Percentiles rank a stretch among this genome's conserved stretches.
phyloP scores from a whole-genome alignment of 1,140 invertebrate species.

The Archivesica marissinica region DNA sequence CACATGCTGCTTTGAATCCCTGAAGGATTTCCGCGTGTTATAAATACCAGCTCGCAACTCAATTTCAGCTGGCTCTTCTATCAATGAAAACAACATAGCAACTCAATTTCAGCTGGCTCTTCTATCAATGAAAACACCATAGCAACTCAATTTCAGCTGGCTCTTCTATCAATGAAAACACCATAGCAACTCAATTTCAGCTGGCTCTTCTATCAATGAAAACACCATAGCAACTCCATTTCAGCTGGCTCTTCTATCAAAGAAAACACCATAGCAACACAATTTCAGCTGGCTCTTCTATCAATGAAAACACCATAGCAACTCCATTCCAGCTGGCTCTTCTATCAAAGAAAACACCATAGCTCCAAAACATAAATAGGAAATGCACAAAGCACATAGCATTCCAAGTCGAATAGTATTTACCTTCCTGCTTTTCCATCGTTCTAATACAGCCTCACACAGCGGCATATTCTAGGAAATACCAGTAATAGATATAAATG shows the following conservation, averaged over 20 bases:
- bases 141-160: too few relatives aligned
- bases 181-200: too few relatives aligned
- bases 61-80: background rate
- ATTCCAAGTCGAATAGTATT: background rate
- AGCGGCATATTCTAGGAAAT: too few relatives aligned
- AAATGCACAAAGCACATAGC: background rate
- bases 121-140: too few relatives aligned
- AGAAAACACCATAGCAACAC: conserved; percentile 43
- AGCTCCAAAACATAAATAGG: conserved; percentile 40
- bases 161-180: too few relatives aligned
- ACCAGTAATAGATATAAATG: too few relatives aligned
- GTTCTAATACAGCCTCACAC: background rate
- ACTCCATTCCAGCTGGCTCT: too few relatives aligned
- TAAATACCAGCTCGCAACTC: background rate
- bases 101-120: too few relatives aligned
- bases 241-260: background rate
- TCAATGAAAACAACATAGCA: too few relatives aligned
- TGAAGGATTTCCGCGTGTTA: background rate
- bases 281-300: background rate
- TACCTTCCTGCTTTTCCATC: conserved; percentile 23
- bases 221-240: too few relatives aligned
- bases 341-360: conserved; percentile 35
- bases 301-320: conserved; percentile 22
- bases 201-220: too few relatives aligned
- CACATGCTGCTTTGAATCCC: background rate